phyloP scores from a whole-genome alignment of 2,113 vertebrate species.

The Clarias batrachus region DNA sequence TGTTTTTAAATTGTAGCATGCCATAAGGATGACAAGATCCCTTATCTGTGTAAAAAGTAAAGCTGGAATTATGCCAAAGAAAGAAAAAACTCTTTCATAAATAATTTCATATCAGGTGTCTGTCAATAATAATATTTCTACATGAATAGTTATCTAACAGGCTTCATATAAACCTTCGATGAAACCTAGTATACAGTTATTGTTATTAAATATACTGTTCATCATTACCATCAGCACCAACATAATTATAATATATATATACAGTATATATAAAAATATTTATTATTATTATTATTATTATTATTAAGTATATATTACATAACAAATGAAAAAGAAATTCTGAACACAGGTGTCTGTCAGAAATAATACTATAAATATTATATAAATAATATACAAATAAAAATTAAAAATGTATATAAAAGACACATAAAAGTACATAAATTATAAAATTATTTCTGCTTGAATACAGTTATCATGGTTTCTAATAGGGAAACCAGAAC shows the following conservation, averaged over 20 bases:
- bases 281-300: too few relatives aligned
- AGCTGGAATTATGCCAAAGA: background rate
- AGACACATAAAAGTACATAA: too few relatives aligned
- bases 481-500: background rate
- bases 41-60: background rate
- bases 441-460: too few relatives aligned
- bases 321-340: too few relatives aligned
- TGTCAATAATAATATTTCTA: slow-evolving; percentile 37
- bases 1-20: too few relatives aligned
- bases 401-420: too few relatives aligned
- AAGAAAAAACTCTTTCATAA: slow-evolving; percentile 44
- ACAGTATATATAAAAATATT: too few relatives aligned
- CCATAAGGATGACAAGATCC: too few relatives aligned
- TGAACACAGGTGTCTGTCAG: too few relatives aligned
- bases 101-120: slow-evolving; percentile 38
- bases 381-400: too few relatives aligned
- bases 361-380: too few relatives aligned
- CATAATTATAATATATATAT: background rate
- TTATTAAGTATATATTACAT: too few relatives aligned
- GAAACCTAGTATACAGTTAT: background rate
- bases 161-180: background rate
- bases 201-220: background rate
- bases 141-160: background rate
- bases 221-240: background rate
- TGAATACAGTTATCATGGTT: slow-evolving; percentile 31